A percentile compares a stretch with the other conserved stretches of the same genome.
phyloP scores from a whole-genome alignment of 2,113 vertebrate species.

The Tursiops truncatus region DNA sequence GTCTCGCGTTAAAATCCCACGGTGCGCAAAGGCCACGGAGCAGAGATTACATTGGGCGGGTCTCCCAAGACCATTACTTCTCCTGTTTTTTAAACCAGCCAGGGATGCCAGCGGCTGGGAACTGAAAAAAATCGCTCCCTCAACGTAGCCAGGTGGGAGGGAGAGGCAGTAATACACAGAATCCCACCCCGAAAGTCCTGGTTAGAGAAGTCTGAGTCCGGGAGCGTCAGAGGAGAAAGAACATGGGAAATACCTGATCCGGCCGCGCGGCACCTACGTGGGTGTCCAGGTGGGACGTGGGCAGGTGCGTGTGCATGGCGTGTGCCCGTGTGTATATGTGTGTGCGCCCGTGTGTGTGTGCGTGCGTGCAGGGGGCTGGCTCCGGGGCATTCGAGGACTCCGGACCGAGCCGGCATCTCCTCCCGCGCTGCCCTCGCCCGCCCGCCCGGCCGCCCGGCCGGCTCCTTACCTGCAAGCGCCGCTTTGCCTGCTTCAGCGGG shows the following conservation, averaged over 20 bases:
- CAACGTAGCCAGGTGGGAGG: background rate
- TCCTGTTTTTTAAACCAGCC: background rate
- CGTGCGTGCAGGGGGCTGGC: background rate
- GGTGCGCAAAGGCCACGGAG: background rate
- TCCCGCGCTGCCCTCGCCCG: background rate
- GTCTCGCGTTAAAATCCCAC: background rate
- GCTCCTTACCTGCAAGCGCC: slow-evolving; percentile 71
- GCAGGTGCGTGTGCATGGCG: slow-evolving; percentile 64
- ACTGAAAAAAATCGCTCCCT: slow-evolving; percentile 2
- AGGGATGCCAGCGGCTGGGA: background rate
- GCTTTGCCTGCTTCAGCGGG: slow-evolving; percentile 72
- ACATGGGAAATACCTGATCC: slow-evolving; percentile 34
- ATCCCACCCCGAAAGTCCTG: slow-evolving; percentile 54
- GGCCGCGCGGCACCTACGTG: slow-evolving; percentile 48
- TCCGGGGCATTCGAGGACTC: slow-evolving; percentile 60
- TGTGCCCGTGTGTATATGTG: background rate
- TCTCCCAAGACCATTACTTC: slow-evolving; percentile 59
- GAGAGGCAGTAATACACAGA: background rate
- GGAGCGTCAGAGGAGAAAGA: background rate
- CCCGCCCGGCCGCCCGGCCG: background rate
- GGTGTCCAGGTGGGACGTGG: slow-evolving; percentile 72
- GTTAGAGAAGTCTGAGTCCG: slow-evolving; percentile 28
- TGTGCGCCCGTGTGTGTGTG: background rate
- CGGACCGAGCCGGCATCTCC: background rate
- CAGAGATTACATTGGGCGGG: slow-evolving; percentile 25